A percentile compares a stretch with the other conserved stretches of the same genome.
These are phyloP conservation scores for Anoplophora glabripennis DNA, from an alignment of 1,140 invertebrate genomes.

Conservation along the genomic window DNA sequence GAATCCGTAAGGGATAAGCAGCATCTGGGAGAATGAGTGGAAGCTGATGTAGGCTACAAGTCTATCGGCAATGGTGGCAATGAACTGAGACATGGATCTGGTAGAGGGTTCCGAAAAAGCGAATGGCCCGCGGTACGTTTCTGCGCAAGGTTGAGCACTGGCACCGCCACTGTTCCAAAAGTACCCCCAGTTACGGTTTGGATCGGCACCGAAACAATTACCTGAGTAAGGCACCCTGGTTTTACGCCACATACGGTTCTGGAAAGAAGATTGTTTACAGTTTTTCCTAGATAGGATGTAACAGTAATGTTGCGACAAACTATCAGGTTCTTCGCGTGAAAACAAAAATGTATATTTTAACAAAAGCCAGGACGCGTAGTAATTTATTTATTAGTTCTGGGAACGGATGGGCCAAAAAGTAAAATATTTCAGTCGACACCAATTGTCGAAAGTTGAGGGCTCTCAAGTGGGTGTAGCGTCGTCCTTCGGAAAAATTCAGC, in stretches of 20 bases:
- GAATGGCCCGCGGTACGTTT: slow-evolving; percentile 65
- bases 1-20: slow-evolving; percentile 71
- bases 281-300: too few relatives aligned
- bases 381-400: too few relatives aligned
- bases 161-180: slow-evolving; percentile 67
- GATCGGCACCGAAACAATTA: slow-evolving; percentile 63
- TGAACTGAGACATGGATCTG: slow-evolving; percentile 55
- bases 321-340: too few relatives aligned
- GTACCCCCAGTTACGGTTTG: slow-evolving; percentile 73
- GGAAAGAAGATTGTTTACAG: neutral
- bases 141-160: slow-evolving; percentile 64
- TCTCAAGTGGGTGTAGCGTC: too few relatives aligned
- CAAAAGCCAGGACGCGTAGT: too few relatives aligned
- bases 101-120: slow-evolving; percentile 77
- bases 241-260: slow-evolving; percentile 73
- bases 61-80: slow-evolving; percentile 52
- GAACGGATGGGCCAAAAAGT: too few relatives aligned
- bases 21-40: slow-evolving; percentile 73
- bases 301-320: too few relatives aligned
- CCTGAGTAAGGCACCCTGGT: slow-evolving; percentile 56
- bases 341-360: too few relatives aligned
- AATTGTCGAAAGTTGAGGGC: too few relatives aligned
- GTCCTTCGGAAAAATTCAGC: too few relatives aligned
- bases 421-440: too few relatives aligned
- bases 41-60: slow-evolving; percentile 69